Evolutionary conservation across 92 coral and sea anemone genomes (phyloP).

Genomic region (Porites evermanni): DNA sequence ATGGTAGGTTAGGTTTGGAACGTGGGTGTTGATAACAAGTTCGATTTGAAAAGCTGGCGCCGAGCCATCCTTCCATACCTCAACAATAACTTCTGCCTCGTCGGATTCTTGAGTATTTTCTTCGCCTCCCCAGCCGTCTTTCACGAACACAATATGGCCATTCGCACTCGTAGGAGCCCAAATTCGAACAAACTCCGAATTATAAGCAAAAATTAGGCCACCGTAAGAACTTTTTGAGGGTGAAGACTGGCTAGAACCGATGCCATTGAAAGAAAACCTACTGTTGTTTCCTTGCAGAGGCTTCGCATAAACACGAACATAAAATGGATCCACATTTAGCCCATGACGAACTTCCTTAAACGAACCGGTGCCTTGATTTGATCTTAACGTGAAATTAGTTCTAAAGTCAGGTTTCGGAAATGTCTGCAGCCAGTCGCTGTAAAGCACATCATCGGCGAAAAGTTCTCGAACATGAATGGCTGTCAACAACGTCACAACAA

Average conservation of each 20-base stretch:
- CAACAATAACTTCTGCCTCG: slow-evolving; percentile 87
- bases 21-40: slow-evolving; percentile 65
- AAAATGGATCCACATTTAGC: slow-evolving; percentile 81
- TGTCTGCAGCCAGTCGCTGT: slow-evolving; percentile 77
- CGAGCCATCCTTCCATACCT: slow-evolving; percentile 91
- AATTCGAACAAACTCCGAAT: slow-evolving; percentile 80
- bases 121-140: slow-evolving; percentile 97
- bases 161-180: slow-evolving; percentile 93
- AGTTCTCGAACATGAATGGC: slow-evolving; percentile 36
- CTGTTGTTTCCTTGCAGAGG: slow-evolving; percentile 64
- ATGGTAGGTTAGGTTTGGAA: slow-evolving; percentile 35
- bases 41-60: slow-evolving; percentile 89
- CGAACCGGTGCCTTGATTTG: slow-evolving; percentile 82
- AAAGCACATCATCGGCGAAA: slow-evolving; percentile 42
- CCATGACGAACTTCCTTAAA: slow-evolving; percentile 92
- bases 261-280: slow-evolving; percentile 88
- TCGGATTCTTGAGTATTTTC: slow-evolving; percentile 51
- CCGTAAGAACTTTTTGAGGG: slow-evolving; percentile 75
- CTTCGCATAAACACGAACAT: slow-evolving; percentile 94
- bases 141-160: slow-evolving; percentile 79
- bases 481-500: slow-evolving; percentile 44
- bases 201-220: slow-evolving; percentile 93
- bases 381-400: slow-evolving; percentile 76
- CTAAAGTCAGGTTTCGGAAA: slow-evolving; percentile 91
- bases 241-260: slow-evolving; percentile 90